Conservation (phyloP, 2,888 invertebrate genomes). For the Drosophila fulvimacula region DNA sequence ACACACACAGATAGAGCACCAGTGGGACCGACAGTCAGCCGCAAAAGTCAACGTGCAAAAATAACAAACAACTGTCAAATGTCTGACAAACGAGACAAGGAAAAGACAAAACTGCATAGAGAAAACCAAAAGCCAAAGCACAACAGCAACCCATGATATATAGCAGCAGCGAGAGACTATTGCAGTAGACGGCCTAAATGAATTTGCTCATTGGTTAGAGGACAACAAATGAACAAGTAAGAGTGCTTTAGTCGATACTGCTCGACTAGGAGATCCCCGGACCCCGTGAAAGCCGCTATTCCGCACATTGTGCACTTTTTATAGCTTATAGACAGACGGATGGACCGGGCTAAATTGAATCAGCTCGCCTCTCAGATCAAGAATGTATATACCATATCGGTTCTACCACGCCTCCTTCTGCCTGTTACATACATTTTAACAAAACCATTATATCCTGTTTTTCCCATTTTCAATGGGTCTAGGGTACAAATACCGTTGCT, state of each 20-base stretch:
- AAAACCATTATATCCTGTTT: too few species aligned
- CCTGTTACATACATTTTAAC: too few species aligned
- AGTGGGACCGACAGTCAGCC: slow-evolving; percentile 38
- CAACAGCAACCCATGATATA: slow-evolving; percentile 41
- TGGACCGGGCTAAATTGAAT: too few species aligned
- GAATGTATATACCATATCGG: too few species aligned
- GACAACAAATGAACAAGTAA: slow-evolving; percentile 19
- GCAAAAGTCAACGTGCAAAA: slow-evolving; percentile 78
- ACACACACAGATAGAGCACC: slow-evolving; percentile 6
- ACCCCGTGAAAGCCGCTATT: too few species aligned
- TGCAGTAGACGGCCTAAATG: slow-evolving; percentile 50
- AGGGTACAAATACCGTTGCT: slow-evolving; percentile 42
- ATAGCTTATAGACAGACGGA: too few species aligned
- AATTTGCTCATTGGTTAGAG: slow-evolving; percentile 48
- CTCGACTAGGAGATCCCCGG: too few species aligned
- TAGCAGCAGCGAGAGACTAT: slow-evolving; percentile 26
- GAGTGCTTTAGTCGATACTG: too few species aligned
- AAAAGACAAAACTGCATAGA: slow-evolving; percentile 72
- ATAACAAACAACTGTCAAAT: slow-evolving; percentile 81
- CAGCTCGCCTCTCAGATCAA: too few species aligned
- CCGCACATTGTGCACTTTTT: too few species aligned
- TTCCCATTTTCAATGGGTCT: too few species aligned
- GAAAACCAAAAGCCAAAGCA: slow-evolving; percentile 30
- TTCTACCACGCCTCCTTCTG: too few species aligned
- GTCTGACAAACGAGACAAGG: slow-evolving; percentile 82